Conservation (phyloP, 2,113 vertebrate species). For the Dendropsophus ebraccatus region DNA sequence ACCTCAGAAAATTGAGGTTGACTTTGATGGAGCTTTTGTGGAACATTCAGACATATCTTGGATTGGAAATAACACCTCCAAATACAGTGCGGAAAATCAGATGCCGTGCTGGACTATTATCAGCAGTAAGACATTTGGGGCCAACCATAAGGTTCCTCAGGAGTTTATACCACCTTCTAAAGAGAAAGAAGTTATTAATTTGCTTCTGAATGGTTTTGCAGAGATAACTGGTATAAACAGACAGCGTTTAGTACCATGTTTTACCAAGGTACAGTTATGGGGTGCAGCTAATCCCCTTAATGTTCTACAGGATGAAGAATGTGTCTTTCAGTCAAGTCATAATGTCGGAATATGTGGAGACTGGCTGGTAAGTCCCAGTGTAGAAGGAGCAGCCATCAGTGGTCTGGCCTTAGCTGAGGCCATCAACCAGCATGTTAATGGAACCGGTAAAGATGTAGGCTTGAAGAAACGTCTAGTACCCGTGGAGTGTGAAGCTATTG, state of each 20-base stretch:
- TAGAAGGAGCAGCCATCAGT: background rate
- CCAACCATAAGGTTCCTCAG: slow-evolving; percentile 30
- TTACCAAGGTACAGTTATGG: slow-evolving; percentile 45
- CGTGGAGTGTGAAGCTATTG: background rate
- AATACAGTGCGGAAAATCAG: background rate
- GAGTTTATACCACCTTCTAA: slow-evolving; percentile 9
- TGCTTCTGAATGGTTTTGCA: slow-evolving; percentile 2
- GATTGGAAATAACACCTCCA: background rate
- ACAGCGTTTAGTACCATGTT: background rate
- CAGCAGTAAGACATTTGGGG: background rate
- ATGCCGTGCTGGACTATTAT: slow-evolving; percentile 17
- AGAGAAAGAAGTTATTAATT: slow-evolving; percentile 23
- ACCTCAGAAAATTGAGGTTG: fast-evolving
- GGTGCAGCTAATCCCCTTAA: slow-evolving; percentile 13
- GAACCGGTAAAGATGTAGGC: background rate
- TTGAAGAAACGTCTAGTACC: background rate
- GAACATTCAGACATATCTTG: background rate
- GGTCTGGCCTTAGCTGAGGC: slow-evolving; percentile 15
- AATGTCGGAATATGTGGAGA: slow-evolving; percentile 22
- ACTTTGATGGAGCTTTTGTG: background rate
- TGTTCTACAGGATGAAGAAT: slow-evolving; percentile 4
- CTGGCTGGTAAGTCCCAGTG: slow-evolving; percentile 28
- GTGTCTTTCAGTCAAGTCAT: slow-evolving; percentile 5
- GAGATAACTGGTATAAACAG: slow-evolving; percentile 16
- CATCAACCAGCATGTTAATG: background rate